Evolutionary conservation across 2,113 vertebrate genomes (phyloP), one percentile per base, ranked within the genome.

Genomic region (Lates calcarifer): DNA sequence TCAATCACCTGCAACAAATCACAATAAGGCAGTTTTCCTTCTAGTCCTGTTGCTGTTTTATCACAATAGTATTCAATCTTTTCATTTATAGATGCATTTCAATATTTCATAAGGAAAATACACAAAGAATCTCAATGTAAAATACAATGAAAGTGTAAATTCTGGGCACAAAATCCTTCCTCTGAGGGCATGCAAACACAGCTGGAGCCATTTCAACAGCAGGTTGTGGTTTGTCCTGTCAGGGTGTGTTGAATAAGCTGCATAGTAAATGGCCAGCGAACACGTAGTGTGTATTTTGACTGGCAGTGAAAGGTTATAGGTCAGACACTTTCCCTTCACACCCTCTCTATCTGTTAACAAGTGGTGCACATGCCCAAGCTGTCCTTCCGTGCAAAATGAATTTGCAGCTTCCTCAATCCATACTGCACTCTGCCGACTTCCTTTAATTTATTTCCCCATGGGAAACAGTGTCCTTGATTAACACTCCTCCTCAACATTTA

Each of bases 361-460:
- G 77, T 22, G 28, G 5, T 67, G 69, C 47, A 70, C 70, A 79
- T 71, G 73, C 79, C 75, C 29, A 56, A 71, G 47, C 58, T 24
- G 47, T 11, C 63, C 76, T 81, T 82, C 83, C 37, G 57, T 39
- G 71, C 47, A 81, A 60, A 84, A 79, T 47, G 13, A 83, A 85
- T 81, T 77, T 72, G 47, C 28, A 78, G 83, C 79, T 94, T 94
- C 92, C 90, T 86, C 89, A 78, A 68, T 62, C 61, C 63, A 64
- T 69, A 77, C 11, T 79, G 37, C 82, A 74, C 45, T 69, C 41
- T 37, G 63, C 33, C 70, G 72, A 89, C 85, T 92, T 92, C 90
- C 90, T 77, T 85, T 62, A 43, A 79, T 55, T 7, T 15, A 81
- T 88, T 91, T 90, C 92, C 90, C 79, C 66, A 53, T 10, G 35